Conservation (phyloP, 2,113 vertebrate species). For the Sapajus apella region DNA sequence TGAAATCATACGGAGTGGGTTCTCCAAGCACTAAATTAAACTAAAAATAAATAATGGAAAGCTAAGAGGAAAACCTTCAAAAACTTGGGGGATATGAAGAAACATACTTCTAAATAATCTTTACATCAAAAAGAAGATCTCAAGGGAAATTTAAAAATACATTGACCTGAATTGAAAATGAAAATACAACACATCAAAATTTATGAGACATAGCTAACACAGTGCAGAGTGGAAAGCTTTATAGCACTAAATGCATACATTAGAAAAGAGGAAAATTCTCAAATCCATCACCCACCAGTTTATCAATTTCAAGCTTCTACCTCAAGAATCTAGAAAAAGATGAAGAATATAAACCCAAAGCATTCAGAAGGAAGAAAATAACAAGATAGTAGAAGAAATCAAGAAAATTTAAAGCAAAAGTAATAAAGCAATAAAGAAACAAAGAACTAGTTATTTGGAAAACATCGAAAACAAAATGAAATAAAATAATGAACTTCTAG, state of each 20-base stretch:
- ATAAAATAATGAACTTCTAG: background rate
- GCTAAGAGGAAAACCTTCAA: slow-evolving; percentile 9
- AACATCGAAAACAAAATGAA: background rate
- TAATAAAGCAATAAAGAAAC: background rate
- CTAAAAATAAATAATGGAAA: background rate
- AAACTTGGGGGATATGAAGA: background rate
- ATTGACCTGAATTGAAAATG: background rate
- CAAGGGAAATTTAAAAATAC: background rate
- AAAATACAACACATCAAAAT: background rate
- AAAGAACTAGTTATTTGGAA: background rate
- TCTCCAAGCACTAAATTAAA: background rate
- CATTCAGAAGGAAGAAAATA: background rate
- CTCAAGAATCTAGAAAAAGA: background rate
- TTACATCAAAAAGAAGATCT: background rate
- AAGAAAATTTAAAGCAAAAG: background rate
- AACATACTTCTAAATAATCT: background rate
- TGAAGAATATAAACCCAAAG: background rate
- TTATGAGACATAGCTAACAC: background rate
- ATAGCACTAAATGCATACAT: background rate
- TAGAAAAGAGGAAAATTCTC: background rate
- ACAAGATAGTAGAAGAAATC: background rate
- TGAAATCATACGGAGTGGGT: background rate
- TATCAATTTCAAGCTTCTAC: background rate
- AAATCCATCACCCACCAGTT: background rate
- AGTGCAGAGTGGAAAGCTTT: background rate